Conservation (phyloP, 2,113 vertebrate species). For the Ellobius talpinus region DNA sequence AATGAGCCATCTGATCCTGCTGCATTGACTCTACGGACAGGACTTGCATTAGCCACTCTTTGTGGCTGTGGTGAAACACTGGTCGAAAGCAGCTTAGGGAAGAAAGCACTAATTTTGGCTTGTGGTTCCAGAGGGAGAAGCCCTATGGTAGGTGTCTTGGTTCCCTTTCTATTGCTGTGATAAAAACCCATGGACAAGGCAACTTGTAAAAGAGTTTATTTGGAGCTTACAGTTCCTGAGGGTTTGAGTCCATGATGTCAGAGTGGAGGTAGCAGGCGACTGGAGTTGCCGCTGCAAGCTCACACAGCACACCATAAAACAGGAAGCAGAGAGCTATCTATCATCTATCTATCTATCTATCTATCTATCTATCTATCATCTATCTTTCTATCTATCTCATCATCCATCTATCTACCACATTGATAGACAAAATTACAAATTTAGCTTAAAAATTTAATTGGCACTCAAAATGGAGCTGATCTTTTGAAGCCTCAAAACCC, state of each 20-base stretch:
- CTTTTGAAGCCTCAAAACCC: neutral
- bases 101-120: neutral
- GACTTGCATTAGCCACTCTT: neutral
- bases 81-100: neutral
- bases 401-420: neutral
- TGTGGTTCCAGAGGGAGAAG: neutral
- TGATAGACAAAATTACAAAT: neutral
- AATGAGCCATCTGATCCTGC: neutral
- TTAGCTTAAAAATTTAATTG: neutral
- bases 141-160: neutral
- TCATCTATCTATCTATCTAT: neutral
- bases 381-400: neutral
- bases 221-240: neutral
- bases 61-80: neutral
- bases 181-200: neutral
- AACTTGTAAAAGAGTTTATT: neutral
- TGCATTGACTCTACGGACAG: neutral
- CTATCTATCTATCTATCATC: neutral
- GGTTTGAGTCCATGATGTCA: neutral
- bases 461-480: too few relatives aligned
- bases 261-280: neutral
- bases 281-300: neutral
- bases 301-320: neutral
- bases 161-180: neutral
- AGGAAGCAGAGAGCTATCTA: neutral